phyloP scores from a whole-genome alignment of 2,113 vertebrate species.

The Motacilla alba region DNA sequence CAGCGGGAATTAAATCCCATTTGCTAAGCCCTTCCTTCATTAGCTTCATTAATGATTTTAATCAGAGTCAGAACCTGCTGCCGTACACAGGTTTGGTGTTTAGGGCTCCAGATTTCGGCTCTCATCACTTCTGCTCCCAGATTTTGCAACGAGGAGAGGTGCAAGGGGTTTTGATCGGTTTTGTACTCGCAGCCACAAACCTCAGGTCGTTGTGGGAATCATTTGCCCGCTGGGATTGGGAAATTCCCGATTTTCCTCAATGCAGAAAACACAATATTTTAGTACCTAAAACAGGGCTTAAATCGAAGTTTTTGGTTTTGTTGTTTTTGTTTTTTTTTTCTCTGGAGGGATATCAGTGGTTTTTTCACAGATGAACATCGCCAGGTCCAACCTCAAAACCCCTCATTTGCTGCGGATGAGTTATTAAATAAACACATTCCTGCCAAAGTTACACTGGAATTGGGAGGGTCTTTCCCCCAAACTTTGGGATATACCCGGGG shows the following conservation, averaged over 20 bases:
- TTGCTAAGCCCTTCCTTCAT: not conserved
- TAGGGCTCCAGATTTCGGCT: not conserved
- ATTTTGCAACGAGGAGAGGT: not conserved
- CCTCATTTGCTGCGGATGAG: not conserved
- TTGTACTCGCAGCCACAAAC: not conserved
- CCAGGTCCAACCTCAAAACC: not conserved
- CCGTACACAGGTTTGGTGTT: not conserved
- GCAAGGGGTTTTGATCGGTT: not conserved
- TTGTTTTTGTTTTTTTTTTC: not conserved
- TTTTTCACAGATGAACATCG: not conserved
- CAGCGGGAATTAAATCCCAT: not conserved
- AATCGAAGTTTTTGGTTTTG: not conserved
- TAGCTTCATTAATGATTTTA: not conserved
- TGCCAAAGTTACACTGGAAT: not conserved
- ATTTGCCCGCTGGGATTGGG: not conserved
- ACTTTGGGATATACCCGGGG: not conserved
- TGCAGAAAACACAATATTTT: not conserved
- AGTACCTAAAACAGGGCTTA: not conserved
- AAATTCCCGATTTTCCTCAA: not conserved
- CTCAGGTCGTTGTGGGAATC: rapidly evolving
- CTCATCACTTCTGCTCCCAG: not conserved
- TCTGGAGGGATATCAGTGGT: too few species aligned
- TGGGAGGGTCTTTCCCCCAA: not conserved
- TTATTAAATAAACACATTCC: not conserved
- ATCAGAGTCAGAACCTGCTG: not conserved